A percentile compares a stretch with the other conserved stretches of the same genome.
Conservation (phyloP, 2,797 vertebrate species). For the Caiman crocodilus region DNA sequence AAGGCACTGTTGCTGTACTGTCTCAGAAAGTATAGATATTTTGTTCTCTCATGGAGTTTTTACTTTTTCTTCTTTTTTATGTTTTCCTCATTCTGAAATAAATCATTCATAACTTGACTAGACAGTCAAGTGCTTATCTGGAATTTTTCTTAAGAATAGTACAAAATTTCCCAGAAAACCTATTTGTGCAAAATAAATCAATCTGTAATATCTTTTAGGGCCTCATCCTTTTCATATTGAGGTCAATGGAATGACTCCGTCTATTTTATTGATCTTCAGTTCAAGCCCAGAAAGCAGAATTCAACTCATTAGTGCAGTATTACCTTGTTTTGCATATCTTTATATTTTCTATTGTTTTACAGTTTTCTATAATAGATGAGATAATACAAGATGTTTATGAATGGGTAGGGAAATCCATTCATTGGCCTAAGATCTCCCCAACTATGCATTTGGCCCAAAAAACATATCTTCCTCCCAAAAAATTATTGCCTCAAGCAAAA, state of each 20-base stretch:
- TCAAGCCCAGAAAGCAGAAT: background rate
- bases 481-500: no score
- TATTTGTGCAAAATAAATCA: background rate
- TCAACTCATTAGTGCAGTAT: background rate
- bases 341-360: background rate
- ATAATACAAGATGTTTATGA: background rate
- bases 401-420: background rate
- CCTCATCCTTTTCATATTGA: background rate
- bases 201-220: background rate
- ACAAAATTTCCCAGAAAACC: fast-evolving
- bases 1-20: background rate
- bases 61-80: background rate
- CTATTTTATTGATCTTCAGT: background rate
- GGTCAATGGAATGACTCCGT: background rate
- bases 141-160: background rate
- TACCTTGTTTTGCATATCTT: background rate
- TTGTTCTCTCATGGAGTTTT: background rate
- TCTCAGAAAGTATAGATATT: background rate
- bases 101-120: fast-evolving
- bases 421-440: background rate
- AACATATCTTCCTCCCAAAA: background rate
- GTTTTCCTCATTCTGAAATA: background rate
- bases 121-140: background rate
- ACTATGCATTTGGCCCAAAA: background rate
- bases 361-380: background rate